Evolutionary conservation across 2,113 vertebrate genomes (phyloP), one percentile per base, ranked within the genome.

Genomic region (Hydropotes inermis): DNA sequence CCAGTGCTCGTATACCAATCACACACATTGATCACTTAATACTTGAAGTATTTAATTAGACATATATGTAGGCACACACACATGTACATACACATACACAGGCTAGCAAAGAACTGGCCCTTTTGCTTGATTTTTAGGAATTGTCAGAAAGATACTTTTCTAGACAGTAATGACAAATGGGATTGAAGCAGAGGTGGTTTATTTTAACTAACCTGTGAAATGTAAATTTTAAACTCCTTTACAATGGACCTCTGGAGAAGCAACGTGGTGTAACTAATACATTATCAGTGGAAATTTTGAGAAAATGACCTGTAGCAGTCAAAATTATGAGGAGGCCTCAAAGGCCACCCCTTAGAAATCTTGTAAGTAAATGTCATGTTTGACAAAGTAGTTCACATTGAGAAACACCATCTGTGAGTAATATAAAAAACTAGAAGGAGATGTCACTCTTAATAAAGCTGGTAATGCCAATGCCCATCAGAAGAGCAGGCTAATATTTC

Each of bases 371-470:
- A 96, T 98, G 94, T 95, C 94, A 98, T 91, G 64, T 97, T 97
- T 98, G 98, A 98, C 94, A 98, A 98, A 98, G 90, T 82, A 91
- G 82, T 78, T 97, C 97, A 91, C 39, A 78, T 86, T 94, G 95
- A 98, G 95, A 97, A 95, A 95, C 28, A 78, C 89, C 97, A 98
- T 98, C 98, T 98, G 97, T 95, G 95, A 97, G 23, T 76, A 97
- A 91, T 98, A 97, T 84, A 36, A 91, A 94, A 78, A 58, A 94
- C 27, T 89, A 94, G 23, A 81, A 97, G 96, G 95, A 97, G 93
- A 97, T 91, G 97, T 97, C 97, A 96, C 85, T 97, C 97, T 97
- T 98, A 97, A 98, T 97, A 97, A 98, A 98, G 74, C 83, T 97
- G 67, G 39, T 97, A 97, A 98, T 94, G 93, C 81, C 19, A 14